Base-by-base conservation (phyloP, 2,888 invertebrate genomes). In the Macrosoma leucophasiata region DNA sequence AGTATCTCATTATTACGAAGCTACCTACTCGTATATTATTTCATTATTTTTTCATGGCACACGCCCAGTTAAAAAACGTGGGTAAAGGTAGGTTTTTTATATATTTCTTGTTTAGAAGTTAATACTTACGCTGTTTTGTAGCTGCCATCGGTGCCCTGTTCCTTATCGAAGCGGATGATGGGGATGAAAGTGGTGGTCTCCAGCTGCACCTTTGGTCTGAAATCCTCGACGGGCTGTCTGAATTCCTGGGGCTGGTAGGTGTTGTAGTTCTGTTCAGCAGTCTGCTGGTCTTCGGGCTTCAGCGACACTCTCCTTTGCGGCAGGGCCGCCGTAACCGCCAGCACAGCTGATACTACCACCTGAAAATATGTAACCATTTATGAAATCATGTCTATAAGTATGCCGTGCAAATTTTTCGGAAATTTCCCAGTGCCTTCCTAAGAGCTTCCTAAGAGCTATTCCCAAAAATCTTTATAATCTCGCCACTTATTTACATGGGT, bases 71-170 rank as follows among this genome's bases (percentile, higher is more conserved):
- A n/a, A n/a, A n/a, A n/a, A n/a, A n/a, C n/a, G n/a, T n/a, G n/a
- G n/a, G n/a, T n/a, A n/a, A n/a, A n/a, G n/a, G n/a, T n/a, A n/a
- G n/a, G n/a, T n/a, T n/a, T n/a, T n/a, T n/a, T n/a, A n/a, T n/a
- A n/a, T n/a, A n/a, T n/a, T n/a, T n/a, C n/a, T n/a, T n/a, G n/a
- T 18, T 18, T n/a, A n/a, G n/a, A 17, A 27, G 5, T 10, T 2
- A 43, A 22, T 41, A 82, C 87, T 85, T 81, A 91, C 91, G 91
- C 70, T 38, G 93, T 90, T 74, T 92, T 92, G 70, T 94, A 94
- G 60, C 92, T 93, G 55, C 94, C 94, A 73, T 93, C 93, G 46
- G 88, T 90, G 44, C 91, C 91, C 62, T 94, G 93, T 63, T 93
- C 91, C 62, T 94, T 93, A 59, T 93, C 92, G 68, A 92, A 93